Evolutionary conservation across 2,797 vertebrate genomes (phyloP).

Genomic region (Vipera latastei): DNA sequence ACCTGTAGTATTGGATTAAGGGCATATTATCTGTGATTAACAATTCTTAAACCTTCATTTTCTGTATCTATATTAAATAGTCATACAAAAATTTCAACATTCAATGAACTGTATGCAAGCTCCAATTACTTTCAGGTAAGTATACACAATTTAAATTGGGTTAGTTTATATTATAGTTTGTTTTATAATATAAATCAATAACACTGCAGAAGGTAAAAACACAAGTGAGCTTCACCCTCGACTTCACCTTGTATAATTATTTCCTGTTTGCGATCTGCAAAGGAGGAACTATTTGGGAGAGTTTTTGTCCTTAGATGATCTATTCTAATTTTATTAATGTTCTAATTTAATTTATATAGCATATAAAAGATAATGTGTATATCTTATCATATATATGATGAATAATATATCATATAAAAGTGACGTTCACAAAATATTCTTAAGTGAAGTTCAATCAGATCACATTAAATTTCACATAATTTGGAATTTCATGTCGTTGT

Average conservation of each 20-base stretch:
- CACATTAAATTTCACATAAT: background rate
- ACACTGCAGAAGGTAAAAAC: background rate
- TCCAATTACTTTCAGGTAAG: background rate
- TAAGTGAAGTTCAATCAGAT: background rate
- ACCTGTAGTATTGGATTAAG: background rate
- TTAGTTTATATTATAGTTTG: background rate
- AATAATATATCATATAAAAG: background rate
- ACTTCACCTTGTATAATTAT: background rate
- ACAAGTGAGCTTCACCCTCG: background rate
- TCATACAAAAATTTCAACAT: background rate
- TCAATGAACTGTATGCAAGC: background rate
- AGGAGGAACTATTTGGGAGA: background rate
- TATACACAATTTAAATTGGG: background rate
- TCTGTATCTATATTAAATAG: background rate
- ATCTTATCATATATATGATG: background rate
- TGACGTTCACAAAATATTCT: background rate
- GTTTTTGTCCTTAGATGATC: background rate
- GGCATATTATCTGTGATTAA: background rate
- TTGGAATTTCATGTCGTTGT: background rate
- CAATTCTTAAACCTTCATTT: background rate
- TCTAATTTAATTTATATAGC: background rate
- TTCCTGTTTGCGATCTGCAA: background rate
- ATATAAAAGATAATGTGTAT: background rate
- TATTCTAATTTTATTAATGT: background rate
- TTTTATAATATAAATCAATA: background rate